Evolutionary conservation across 2,797 vertebrate genomes (phyloP).

Genomic region (Pipistrellus pipistrellus): DNA sequence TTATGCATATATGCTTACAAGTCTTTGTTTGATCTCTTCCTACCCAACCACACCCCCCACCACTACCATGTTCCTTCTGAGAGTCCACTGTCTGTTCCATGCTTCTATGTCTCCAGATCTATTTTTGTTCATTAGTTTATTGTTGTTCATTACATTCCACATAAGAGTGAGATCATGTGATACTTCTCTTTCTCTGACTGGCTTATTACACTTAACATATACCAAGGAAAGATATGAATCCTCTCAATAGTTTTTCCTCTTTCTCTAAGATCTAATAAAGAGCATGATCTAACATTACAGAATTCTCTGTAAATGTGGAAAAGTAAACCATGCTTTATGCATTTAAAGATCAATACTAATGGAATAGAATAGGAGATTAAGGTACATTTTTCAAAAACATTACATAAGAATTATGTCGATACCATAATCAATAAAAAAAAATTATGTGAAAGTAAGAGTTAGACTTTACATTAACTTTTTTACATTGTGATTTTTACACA

Average conservation of each 20-base stretch:
- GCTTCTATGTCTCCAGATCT: no score
- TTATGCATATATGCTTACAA: no score
- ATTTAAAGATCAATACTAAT: neutral
- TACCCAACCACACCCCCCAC: no score
- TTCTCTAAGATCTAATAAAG: neutral
- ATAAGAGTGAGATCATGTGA: no score
- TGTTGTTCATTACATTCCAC: no score
- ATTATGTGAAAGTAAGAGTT: neutral
- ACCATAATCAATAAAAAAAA: no score
- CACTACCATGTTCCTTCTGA: no score
- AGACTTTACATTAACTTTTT: neutral
- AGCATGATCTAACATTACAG: neutral
- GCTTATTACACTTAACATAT: no score
- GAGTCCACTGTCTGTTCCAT: no score
- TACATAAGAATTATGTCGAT: neutral
- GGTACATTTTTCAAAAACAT: neutral
- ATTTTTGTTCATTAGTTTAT: no score
- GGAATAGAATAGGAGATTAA: neutral
- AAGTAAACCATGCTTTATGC: neutral
- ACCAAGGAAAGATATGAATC: neutral
- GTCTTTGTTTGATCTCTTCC: no score
- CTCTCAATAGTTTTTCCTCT: neutral
- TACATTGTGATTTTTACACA: slow-evolving; percentile 16
- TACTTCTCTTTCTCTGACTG: no score
- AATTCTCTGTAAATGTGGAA: neutral